Percentiles rank a stretch among this genome's conserved stretches.
phyloP scores from a whole-genome alignment of 2,888 invertebrate species.

The Physocephala rufipes region DNA sequence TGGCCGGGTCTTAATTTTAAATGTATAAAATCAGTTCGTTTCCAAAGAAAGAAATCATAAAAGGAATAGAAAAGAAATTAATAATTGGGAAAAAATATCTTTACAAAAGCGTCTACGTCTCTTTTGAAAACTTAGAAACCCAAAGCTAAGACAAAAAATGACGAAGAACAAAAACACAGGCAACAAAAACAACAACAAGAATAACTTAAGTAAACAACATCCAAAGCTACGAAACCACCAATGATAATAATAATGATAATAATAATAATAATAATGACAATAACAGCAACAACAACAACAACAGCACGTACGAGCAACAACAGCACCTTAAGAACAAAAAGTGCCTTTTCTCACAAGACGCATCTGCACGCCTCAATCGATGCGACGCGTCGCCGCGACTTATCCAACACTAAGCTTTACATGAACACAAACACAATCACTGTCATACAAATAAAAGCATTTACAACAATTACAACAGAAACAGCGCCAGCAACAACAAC shows the following conservation, averaged over 20 bases:
- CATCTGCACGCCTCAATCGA: slow-evolving; percentile 7
- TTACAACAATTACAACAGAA: slow-evolving; percentile 21
- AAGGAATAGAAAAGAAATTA: slow-evolving; percentile 6
- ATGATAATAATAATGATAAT: neutral
- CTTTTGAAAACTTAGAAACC: slow-evolving; percentile 21
- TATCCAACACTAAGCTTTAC: slow-evolving; percentile 29
- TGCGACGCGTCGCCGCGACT: neutral
- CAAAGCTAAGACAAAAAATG: neutral
- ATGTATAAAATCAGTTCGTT: too few species aligned
- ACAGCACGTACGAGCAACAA: too few species aligned
- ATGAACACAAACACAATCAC: too few species aligned
- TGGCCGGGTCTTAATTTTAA: too few species aligned
- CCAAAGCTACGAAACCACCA: slow-evolving; percentile 2
- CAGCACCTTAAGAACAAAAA: neutral
- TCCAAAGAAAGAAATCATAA: slow-evolving; percentile 2
- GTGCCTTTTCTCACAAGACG: slow-evolving; percentile 3
- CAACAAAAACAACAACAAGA: slow-evolving; percentile 12
- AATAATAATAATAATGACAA: slow-evolving; percentile 23
- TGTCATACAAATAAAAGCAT: too few species aligned
- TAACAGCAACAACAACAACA: slow-evolving; percentile 30
- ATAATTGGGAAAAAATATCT: slow-evolving; percentile 13
- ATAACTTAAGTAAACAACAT: too few species aligned
- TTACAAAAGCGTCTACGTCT: slow-evolving; percentile 15
- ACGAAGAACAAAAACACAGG: neutral
- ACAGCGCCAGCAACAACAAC: slow-evolving; percentile 28